These are phyloP conservation scores for Microtus montanus DNA, from an alignment of 2,113 vertebrate genomes.

Conservation along the genomic window DNA sequence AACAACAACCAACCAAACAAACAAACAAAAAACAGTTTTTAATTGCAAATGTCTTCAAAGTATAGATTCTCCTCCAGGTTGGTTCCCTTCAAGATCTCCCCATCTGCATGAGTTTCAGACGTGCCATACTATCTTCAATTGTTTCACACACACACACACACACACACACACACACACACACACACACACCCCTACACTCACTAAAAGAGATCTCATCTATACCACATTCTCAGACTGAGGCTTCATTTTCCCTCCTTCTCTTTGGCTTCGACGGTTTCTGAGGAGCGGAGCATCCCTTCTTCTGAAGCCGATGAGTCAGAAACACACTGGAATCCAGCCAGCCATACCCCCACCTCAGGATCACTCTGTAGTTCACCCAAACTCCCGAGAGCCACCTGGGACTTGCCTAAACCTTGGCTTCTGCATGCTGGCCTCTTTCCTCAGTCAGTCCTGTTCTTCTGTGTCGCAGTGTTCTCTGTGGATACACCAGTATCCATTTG, in stretches of 20 bases:
- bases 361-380: not conserved
- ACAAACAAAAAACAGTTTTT: conserved; percentile 37
- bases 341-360: not conserved
- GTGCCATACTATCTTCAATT: conserved; percentile 6
- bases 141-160: not conserved
- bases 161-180: not conserved
- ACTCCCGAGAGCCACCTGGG: not conserved
- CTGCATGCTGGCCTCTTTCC: not conserved
- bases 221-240: not conserved
- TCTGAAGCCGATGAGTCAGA: not conserved
- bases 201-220: not conserved
- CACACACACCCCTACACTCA: not conserved
- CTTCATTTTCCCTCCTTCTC: not conserved
- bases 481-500: not conserved
- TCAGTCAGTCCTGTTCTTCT: not conserved
- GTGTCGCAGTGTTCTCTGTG: not conserved
- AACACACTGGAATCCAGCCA: not conserved
- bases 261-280: not conserved
- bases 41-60: conserved; percentile 44
- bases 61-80: conserved; percentile 34
- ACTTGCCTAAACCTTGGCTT: not conserved
- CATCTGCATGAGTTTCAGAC: conserved; percentile 32
- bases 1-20: not conserved
- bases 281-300: not conserved
- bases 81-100: conserved; percentile 26